Conservation (phyloP, 2,113 vertebrate species). For the Nothobranchius furzeri region DNA sequence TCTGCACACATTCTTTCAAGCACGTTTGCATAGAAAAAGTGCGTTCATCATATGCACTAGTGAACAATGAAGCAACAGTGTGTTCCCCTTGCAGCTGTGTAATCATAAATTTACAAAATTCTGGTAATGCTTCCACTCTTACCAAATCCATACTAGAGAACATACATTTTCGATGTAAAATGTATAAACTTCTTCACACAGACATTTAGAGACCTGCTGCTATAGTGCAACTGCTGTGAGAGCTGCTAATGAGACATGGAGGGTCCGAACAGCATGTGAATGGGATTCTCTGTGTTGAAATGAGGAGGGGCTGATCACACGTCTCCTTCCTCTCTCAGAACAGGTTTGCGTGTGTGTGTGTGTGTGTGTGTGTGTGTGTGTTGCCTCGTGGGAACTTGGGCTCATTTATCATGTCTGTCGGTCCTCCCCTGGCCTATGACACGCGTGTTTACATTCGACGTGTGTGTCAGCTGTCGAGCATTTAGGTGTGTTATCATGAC, state of each 20-base stretch:
- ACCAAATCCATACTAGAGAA: too few relatives aligned
- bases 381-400: slow-evolving; percentile 68
- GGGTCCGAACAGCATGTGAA: slow-evolving; percentile 49
- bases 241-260: slow-evolving; percentile 64
- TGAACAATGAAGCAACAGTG: neutral
- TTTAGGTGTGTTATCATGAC: slow-evolving; percentile 71
- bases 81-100: neutral
- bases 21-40: slow-evolving; percentile 5
- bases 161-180: neutral
- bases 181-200: neutral
- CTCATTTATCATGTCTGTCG: slow-evolving; percentile 81
- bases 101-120: neutral
- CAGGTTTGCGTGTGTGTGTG: slow-evolving; percentile 58
- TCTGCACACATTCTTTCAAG: neutral
- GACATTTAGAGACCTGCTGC: slow-evolving; percentile 21
- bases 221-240: slow-evolving; percentile 66
- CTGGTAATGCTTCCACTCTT: neutral
- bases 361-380: slow-evolving; percentile 55
- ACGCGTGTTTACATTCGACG: slow-evolving; percentile 74
- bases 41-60: neutral
- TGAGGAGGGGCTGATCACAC: slow-evolving; percentile 68
- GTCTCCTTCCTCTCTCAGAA: slow-evolving; percentile 59
- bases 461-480: slow-evolving; percentile 65
- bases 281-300: slow-evolving; percentile 69
- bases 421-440: slow-evolving; percentile 73